Conservation (phyloP, 2,113 vertebrate genomes). For the Corydoras sp. region DNA sequence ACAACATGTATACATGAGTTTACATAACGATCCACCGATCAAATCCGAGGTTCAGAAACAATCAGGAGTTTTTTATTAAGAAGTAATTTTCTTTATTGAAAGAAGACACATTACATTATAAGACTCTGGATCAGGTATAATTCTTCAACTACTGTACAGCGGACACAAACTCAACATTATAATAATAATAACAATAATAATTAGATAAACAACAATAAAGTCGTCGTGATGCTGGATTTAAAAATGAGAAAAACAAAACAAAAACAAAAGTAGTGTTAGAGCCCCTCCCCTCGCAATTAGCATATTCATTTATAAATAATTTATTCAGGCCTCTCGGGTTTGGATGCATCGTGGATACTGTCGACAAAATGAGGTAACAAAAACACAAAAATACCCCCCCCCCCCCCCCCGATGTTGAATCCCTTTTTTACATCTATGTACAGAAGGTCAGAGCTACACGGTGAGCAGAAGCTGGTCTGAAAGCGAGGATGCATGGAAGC, state of each 20-base stretch:
- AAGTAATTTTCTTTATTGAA: constrained; percentile 88
- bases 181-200: constrained; percentile 61
- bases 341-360: constrained; percentile 64
- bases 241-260: constrained; percentile 27
- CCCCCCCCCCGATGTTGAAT: constrained; percentile 26
- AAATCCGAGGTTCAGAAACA: background rate
- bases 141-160: constrained; percentile 81
- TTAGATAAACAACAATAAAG: constrained; percentile 46
- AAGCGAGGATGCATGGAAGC: constrained; percentile 22
- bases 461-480: constrained; percentile 15
- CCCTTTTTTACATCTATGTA: constrained; percentile 68
- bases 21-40: too few species aligned
- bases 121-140: constrained; percentile 77
- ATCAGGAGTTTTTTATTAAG: constrained; percentile 50
- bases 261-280: constrained; percentile 58
- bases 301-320: constrained; percentile 83
- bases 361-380: constrained; percentile 77
- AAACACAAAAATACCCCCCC: constrained; percentile 55
- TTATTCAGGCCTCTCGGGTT: constrained; percentile 54
- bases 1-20: too few species aligned
- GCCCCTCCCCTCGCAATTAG: constrained; percentile 62
- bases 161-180: constrained; percentile 71
- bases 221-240: too few species aligned
- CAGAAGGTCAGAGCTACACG: constrained; percentile 48
- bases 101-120: constrained; percentile 82